Base-by-base conservation (phyloP, 2,888 invertebrate species). In the Reticulitermes lucifugus region DNA sequence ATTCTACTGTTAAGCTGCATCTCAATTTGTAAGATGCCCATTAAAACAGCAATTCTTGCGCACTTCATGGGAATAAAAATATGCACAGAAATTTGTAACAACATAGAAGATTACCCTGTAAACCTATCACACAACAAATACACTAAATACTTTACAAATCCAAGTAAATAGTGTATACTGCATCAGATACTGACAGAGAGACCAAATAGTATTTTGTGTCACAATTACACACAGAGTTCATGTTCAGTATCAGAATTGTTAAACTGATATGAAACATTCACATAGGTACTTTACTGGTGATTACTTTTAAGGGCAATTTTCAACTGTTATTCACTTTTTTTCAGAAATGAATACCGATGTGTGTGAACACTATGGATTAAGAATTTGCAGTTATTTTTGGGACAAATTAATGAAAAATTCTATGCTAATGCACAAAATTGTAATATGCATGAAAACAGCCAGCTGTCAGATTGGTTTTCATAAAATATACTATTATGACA, bases 91-190 rank as follows among this genome's bases (percentile, higher is more conserved):
- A 18, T 75, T 75, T 43, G n/a, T 77, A 21, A 21, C 21, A 51
- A 43, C n/a, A n/a, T 51, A 43, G 14, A 41, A 1, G 9, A 84
- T 79, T 84, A 84, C 84, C 84, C 84, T 84, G 84, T 84, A n/a
- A 70, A 65, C 71, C 82, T 83, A 79, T 79, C 79, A 79, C 59
- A 79, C 29, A 25, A 41, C 79, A 55, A 14, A 79, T 79, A 79
- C 59, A 55, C 79, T 79, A 79, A 25, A 55, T 55, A 25, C 65
- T 14, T 65, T 7, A 65, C 14, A 65, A 65, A 4, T 65, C 0
- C 65, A 65, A 55, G 65, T 25, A 65, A 65, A 25, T 25, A 65
- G 65, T n/a, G 6, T 65, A 65, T 65, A 65, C 14, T 55, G 14
- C 18, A 55, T 65, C 3, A 65, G 65, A 65, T n/a, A 65, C n/a